Evolutionary conservation across 2,888 invertebrate species (phyloP).

Genomic region (Lomographa bimaculata): DNA sequence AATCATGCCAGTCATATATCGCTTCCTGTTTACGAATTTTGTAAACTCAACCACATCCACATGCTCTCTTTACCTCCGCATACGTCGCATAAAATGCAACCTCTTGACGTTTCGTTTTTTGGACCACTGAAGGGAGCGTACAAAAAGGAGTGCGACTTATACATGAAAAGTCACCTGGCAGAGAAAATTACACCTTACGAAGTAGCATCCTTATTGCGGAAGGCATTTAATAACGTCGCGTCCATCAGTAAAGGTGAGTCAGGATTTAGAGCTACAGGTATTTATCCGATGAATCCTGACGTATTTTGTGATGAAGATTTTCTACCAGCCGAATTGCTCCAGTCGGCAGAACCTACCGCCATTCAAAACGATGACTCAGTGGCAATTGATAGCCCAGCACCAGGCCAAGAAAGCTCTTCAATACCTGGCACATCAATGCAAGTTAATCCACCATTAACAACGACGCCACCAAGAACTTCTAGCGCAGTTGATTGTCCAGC

Average conservation of each 20-base stretch:
- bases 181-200: conserved; percentile 25
- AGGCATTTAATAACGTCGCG: conserved; percentile 25
- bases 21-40: conserved; percentile 33
- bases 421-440: neutral
- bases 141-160: conserved; percentile 21
- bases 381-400: conserved; percentile 3
- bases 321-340: conserved; percentile 22
- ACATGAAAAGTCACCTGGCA: conserved; percentile 8
- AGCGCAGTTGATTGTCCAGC: too few relatives aligned
- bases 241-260: conserved; percentile 31
- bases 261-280: conserved; percentile 29
- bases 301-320: conserved; percentile 29
- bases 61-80: conserved; percentile 14
- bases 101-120: conserved; percentile 29
- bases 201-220: conserved; percentile 22
- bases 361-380: conserved; percentile 20
- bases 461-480: too few relatives aligned
- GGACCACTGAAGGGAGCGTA: conserved; percentile 33
- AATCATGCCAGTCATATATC: conserved; percentile 38
- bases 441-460: neutral
- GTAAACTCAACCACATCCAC: conserved; percentile 20
- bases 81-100: conserved; percentile 23
- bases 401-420: neutral
- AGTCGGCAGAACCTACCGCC: conserved; percentile 19
- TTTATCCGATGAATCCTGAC: conserved; percentile 24